Evolutionary conservation across 2,797 vertebrate genomes (phyloP).

Genomic region (Zenarchopterus dispar): DNA sequence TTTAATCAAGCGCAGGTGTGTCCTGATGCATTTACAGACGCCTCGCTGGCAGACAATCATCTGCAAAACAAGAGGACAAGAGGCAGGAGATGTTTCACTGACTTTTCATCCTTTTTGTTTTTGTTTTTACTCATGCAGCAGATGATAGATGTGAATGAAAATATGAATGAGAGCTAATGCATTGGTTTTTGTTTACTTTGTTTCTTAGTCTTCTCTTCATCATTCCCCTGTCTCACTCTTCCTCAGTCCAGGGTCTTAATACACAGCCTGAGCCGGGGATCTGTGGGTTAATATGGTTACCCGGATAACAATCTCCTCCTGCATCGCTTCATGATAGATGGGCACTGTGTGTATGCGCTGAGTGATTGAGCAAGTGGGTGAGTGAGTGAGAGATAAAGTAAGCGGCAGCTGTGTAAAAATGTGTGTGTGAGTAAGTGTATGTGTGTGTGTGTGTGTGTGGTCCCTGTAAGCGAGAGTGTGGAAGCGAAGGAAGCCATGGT

Average conservation of each 20-base stretch:
- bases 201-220: constrained; percentile 46
- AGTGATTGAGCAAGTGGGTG: constrained; percentile 77
- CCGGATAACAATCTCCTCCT: constrained; percentile 81
- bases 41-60: constrained; percentile 53
- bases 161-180: constrained; percentile 51
- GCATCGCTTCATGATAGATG: constrained; percentile 80
- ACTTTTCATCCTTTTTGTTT: constrained; percentile 37
- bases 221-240: constrained; percentile 19
- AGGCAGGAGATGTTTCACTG: constrained; percentile 20
- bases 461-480: constrained; percentile 56
- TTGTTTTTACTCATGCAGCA: constrained; percentile 1
- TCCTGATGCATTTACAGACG: constrained; percentile 66
- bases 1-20: constrained; percentile 80
- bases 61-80: constrained; percentile 23
- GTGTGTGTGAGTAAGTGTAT: constrained; percentile 46
- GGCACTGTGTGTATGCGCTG: constrained; percentile 67
- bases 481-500: constrained; percentile 71
- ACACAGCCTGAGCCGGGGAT: constrained; percentile 72
- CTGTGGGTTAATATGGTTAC: constrained; percentile 81
- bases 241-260: constrained; percentile 63
- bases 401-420: constrained; percentile 67
- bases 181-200: constrained; percentile 56
- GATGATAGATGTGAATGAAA: constrained; percentile 54
- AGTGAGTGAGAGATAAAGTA: constrained; percentile 79
- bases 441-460: constrained; percentile 27